Percentiles rank a stretch among this genome's conserved stretches.
These are phyloP conservation scores for Pangasius mekongensis DNA, from an alignment of 2,797 vertebrate species.

Conservation along the genomic window DNA sequence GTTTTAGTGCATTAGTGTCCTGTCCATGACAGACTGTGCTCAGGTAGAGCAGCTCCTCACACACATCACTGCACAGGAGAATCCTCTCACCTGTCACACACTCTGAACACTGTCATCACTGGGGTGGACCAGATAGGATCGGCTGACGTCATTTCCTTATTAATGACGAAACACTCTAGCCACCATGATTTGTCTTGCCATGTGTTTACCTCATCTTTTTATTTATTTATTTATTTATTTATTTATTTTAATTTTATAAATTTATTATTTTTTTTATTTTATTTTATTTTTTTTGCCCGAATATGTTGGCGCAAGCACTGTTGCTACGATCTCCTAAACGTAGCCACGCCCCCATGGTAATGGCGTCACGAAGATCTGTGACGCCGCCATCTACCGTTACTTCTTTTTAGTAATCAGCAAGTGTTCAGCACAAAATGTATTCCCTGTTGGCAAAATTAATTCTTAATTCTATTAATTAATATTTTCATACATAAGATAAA, in stretches of 20 bases:
- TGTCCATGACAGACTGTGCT: slow-evolving; percentile 10
- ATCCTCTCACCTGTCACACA: slow-evolving; percentile 19
- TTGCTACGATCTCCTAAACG: background rate
- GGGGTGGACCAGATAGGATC: slow-evolving; percentile 4
- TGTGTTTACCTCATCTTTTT: background rate
- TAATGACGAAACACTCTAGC: slow-evolving; percentile 4
- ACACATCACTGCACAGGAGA: slow-evolving; percentile 24
- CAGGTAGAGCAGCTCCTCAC: slow-evolving; percentile 18
- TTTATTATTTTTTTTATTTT: no score
- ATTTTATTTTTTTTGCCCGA: no score
- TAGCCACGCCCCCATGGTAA: background rate
- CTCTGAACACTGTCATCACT: slow-evolving; percentile 8
- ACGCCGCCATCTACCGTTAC: background rate
- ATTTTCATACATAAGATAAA: background rate
- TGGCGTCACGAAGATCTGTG: background rate
- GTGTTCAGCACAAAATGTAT: background rate
- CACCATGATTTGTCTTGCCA: background rate
- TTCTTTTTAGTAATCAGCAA: no score
- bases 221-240: background rate
- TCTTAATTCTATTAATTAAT: background rate
- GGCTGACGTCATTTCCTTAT: slow-evolving; percentile 34
- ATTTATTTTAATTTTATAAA: no score
- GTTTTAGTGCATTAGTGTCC: slow-evolving; percentile 15
- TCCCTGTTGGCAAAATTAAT: background rate
- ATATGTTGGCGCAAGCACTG: background rate